Evolutionary conservation across 1,140 invertebrate species (phyloP), one percentile per base, ranked within the genome.

Genomic region (Drosophila lacertosa): DNA sequence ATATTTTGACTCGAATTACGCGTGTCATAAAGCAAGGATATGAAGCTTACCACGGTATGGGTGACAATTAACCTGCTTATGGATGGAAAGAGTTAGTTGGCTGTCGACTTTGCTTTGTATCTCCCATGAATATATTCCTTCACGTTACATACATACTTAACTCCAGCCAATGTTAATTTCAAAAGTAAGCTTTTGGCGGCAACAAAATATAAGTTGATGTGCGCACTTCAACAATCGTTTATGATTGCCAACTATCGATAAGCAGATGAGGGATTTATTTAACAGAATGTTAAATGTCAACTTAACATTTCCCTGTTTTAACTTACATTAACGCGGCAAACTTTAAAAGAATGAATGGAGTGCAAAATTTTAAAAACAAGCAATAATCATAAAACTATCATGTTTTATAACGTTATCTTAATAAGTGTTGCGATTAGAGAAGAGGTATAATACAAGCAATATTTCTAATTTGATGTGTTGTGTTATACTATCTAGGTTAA

Each of bases 1-100:
- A 89, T 90, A 90, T 90, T 90, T 88, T 90, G 88, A 84, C 74
- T 90, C 71, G 88, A 74, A 90, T 90, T 90, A 90, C 88, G 83
- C 88, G 88, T 90, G 88, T 90, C 88, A 90, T 90, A 89, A 88
- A 90, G 77, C 82, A 88, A 54, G 57, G 51, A 68, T 72, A 58
- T 75, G 60, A 91, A 91, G 89, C 73, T 73, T 76, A 76, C 60
- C 10, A 45, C 50, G 50, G 84, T 91, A 50, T 18, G 13, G 40
- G 24, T 70, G 50, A 58, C 44, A 70, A 44, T 58, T 65, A 70
- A 70, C 67, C 62, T 70, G 44, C 18, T 37, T n/a, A 16, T 37
- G 37, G 9, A 22, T 42, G 66, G 50, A 33, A 32, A 35, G 51
- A 42, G 45, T 55, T 67, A 40, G 35, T 58, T 22, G 59, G n/a